Conservation (phyloP, 2,888 invertebrate genomes). For the Drosophila eohydei region DNA sequence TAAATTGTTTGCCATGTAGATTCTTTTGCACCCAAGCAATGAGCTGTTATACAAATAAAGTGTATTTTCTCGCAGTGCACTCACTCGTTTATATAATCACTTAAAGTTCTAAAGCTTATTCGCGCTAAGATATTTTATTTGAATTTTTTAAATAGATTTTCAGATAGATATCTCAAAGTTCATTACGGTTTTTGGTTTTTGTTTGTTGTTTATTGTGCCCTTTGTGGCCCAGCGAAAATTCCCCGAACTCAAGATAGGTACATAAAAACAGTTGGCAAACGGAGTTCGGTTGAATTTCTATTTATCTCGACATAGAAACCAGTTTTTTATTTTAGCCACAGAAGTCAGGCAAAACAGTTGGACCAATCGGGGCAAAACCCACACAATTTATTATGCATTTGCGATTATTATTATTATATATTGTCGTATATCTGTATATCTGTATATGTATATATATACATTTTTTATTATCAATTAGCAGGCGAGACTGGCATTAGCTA, state of each 20-base stretch:
- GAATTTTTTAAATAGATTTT: background rate
- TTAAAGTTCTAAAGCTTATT: background rate
- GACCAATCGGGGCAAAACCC: constrained; percentile 31
- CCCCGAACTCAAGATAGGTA: constrained; percentile 19
- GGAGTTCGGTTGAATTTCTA: constrained; percentile 21
- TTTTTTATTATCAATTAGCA: constrained; percentile 32
- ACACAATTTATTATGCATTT: constrained; percentile 24
- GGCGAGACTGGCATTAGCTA: constrained; percentile 9
- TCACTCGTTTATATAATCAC: background rate
- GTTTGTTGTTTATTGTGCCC: constrained; percentile 15
- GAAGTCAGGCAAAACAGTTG: constrained; percentile 7
- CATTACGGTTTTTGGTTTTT: constrained; percentile 7
- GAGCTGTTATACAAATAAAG: background rate
- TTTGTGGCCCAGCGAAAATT: constrained; percentile 20
- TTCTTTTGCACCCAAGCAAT: no score
- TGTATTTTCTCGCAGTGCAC: constrained; percentile 4
- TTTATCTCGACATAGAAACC: constrained; percentile 25
- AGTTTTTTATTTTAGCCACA: constrained; percentile 19
- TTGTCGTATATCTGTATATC: background rate
- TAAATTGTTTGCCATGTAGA: no score
- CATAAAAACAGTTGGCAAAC: constrained; percentile 6
- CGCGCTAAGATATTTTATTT: background rate
- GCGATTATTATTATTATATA: constrained; percentile 16
- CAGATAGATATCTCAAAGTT: background rate
- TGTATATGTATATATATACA: background rate